Evolutionary conservation across 2,888 invertebrate species (phyloP), one percentile per base, ranked within the genome.

Genomic region (Steromphala cineraria): DNA sequence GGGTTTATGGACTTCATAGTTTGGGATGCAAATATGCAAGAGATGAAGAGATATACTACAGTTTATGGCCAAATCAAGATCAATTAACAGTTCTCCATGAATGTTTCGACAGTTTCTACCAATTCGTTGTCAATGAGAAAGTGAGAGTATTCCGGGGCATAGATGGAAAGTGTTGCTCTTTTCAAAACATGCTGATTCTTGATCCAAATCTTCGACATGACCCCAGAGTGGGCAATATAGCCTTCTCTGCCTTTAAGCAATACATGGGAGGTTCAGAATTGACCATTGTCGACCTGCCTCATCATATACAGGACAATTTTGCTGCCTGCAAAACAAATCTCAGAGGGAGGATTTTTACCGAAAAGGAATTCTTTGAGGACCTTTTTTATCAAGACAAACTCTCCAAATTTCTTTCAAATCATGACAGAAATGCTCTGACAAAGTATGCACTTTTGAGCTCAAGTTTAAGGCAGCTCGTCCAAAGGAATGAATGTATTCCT

Each of bases 331-430:
- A 55, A 19, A 77, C 74, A 15, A 52, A 53, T 24, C 56, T 88
- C 28, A n/a, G 79, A 21, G 78, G 82, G n/a, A 75, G 80, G 15
- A 83, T 84, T 8, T 83, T 83, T 79, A 79, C 83, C 28, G 78
- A 81, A n/a, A 75, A 75, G 10, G 53, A 81, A 19, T 87, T 89
- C 78, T 88, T 84, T 81, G 56, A 79, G 53, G 80, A 84, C 21
- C 75, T 86, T 8, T 80, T 89, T 24, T 82, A 89, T 19, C 89
- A 87, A 15, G 80, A 85, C 31, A 85, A 87, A 52, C 67, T 67
- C 1, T 53, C 75, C 5, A 67, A 81, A 13, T 55, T 79, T 46
- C 56, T 52, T 55, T 21, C 36, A 7, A 67, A 46, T 5, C 62
- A 79, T 1, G 71, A 80, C 10, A 62, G 89, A 78, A 86, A 89